Percentiles rank a stretch among this genome's conserved stretches.
These are phyloP conservation scores for Aporophyla lueneburgensis DNA, from an alignment of 2,888 invertebrate genomes.

Conservation along the genomic window DNA sequence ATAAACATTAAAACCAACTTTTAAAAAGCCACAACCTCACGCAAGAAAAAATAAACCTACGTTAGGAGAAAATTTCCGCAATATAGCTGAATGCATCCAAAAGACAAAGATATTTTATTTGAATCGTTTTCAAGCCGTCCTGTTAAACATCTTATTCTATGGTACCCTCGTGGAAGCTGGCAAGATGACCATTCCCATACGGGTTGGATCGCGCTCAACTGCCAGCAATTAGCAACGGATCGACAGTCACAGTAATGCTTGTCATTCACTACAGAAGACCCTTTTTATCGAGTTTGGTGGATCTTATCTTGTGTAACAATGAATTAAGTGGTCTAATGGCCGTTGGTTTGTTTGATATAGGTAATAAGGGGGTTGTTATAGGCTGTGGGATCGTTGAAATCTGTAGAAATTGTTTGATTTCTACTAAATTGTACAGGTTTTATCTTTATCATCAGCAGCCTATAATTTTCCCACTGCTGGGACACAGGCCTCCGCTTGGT, in stretches of 20 bases:
- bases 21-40: background rate
- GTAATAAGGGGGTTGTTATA: background rate
- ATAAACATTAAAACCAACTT: background rate
- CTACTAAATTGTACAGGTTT: too few species aligned
- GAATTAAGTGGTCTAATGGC: constrained; percentile 29
- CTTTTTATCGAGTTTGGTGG: constrained; percentile 53
- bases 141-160: constrained; percentile 3
- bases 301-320: constrained; percentile 37
- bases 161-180: constrained; percentile 19
- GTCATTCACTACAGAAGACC: constrained; percentile 52
- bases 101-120: background rate
- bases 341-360: constrained; percentile 12
- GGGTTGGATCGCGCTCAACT: constrained; percentile 69
- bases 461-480: too few species aligned
- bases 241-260: constrained; percentile 62
- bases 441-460: too few species aligned
- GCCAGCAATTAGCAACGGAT: constrained; percentile 68
- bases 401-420: too few species aligned
- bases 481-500: too few species aligned
- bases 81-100: too few species aligned
- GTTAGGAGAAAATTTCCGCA: too few species aligned
- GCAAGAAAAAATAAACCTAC: background rate
- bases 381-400: background rate
- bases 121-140: background rate
- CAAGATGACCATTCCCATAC: constrained; percentile 60